These are phyloP conservation scores for Drosophila lacteicornis DNA, from an alignment of 1,140 invertebrate genomes.

Conservation along the genomic window DNA sequence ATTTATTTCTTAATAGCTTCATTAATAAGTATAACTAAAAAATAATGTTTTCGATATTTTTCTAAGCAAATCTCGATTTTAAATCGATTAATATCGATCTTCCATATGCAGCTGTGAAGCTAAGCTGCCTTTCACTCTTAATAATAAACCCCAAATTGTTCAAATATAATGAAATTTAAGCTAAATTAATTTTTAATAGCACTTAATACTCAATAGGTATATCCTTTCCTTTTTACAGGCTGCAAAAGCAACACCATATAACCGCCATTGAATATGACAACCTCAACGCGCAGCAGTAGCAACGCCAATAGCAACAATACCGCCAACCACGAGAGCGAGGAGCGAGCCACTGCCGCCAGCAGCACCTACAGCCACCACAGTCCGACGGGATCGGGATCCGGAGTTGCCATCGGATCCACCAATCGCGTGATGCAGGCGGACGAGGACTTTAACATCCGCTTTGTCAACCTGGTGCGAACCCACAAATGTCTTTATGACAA, in stretches of 20 bases:
- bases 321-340: conserved; percentile 39
- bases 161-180: too few species aligned
- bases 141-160: too few species aligned
- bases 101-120: too few species aligned
- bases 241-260: neutral
- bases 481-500: conserved; percentile 84
- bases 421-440: conserved; percentile 82
- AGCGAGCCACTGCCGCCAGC: conserved; percentile 17
- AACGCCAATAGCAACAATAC: conserved; percentile 30
- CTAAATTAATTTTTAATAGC: too few species aligned
- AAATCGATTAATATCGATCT: too few species aligned
- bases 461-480: conserved; percentile 82
- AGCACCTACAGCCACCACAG: conserved; percentile 43
- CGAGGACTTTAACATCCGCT: conserved; percentile 84
- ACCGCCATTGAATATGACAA: conserved; percentile 64
- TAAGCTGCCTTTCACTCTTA: too few species aligned
- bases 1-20: too few species aligned
- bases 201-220: neutral
- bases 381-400: conserved; percentile 33
- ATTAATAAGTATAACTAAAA: too few species aligned
- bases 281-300: conserved; percentile 63
- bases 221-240: neutral
- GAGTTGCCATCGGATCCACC: conserved; percentile 54
- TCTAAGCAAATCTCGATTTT: too few species aligned
- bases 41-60: too few species aligned